Percentiles rank a stretch among this genome's conserved stretches.
These are phyloP conservation scores for Phodopus roborovskii DNA, from an alignment of 2,113 vertebrate species.

Conservation along the genomic window DNA sequence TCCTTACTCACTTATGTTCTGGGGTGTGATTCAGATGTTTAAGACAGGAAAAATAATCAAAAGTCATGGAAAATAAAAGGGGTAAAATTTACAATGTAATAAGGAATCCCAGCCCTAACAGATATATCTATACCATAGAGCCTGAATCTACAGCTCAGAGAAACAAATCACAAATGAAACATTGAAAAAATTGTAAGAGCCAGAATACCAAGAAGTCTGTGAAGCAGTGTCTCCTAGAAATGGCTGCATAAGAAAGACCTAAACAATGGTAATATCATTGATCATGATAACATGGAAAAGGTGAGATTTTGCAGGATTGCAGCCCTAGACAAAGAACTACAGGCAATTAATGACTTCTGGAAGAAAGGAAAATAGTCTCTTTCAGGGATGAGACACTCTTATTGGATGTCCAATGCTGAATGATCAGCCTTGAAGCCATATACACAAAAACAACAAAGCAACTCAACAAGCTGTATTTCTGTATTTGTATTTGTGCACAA, in stretches of 20 bases:
- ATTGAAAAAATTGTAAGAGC: neutral
- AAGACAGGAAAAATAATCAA: neutral
- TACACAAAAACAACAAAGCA: neutral
- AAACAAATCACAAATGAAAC: neutral
- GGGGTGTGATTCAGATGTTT: neutral
- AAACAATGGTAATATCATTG: neutral
- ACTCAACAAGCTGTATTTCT: neutral
- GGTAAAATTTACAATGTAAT: neutral
- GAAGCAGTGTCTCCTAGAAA: neutral
- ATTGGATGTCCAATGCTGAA: neutral
- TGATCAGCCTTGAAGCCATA: neutral
- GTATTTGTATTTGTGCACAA: neutral
- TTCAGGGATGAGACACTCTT: too few species aligned
- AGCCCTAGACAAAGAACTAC: neutral
- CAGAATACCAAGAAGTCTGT: neutral
- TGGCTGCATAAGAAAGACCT: neutral
- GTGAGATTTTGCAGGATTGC: neutral
- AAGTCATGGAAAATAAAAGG: neutral
- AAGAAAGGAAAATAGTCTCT: neutral
- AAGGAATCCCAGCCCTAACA: neutral
- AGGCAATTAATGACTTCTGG: neutral
- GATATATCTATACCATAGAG: neutral
- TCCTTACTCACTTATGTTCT: neutral
- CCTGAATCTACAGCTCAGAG: neutral
- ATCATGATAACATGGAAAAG: neutral